Evolutionary conservation across 2,113 vertebrate genomes (phyloP).

Genomic region (Mellivora capensis): DNA sequence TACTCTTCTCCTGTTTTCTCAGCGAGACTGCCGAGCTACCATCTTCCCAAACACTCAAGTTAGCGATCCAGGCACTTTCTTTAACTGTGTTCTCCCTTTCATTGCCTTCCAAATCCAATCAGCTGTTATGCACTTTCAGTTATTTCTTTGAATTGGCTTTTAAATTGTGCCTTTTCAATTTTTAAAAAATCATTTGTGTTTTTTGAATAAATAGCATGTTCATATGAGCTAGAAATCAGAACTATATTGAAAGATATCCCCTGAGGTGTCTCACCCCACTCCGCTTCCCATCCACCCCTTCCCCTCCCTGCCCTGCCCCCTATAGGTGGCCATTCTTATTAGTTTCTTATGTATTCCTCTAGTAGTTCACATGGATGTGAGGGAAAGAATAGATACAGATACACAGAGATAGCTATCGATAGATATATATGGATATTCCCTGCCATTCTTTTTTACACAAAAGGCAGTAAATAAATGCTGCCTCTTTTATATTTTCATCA

Average conservation of each 20-base stretch:
- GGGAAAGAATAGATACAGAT: neutral
- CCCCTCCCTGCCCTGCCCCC: neutral
- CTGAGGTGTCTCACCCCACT: neutral
- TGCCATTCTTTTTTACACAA: neutral
- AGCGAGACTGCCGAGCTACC: neutral
- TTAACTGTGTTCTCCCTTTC: neutral
- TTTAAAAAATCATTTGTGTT: neutral
- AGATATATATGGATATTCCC: neutral
- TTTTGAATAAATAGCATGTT: neutral
- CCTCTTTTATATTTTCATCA: neutral
- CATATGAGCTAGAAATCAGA: neutral
- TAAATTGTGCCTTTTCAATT: neutral
- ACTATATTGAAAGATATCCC: neutral
- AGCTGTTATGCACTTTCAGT: neutral
- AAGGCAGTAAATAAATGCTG: neutral
- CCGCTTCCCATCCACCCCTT: accelerated
- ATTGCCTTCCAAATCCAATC: neutral
- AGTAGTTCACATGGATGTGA: neutral
- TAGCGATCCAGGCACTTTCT: neutral
- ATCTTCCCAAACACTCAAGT: neutral
- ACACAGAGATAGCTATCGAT: neutral
- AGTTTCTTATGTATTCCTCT: neutral
- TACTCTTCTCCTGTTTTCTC: neutral
- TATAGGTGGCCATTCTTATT: no score
- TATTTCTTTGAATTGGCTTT: neutral